Evolutionary conservation across 2,888 invertebrate genomes (phyloP).

Genomic region (Zhengitettix transpicula): DNA sequence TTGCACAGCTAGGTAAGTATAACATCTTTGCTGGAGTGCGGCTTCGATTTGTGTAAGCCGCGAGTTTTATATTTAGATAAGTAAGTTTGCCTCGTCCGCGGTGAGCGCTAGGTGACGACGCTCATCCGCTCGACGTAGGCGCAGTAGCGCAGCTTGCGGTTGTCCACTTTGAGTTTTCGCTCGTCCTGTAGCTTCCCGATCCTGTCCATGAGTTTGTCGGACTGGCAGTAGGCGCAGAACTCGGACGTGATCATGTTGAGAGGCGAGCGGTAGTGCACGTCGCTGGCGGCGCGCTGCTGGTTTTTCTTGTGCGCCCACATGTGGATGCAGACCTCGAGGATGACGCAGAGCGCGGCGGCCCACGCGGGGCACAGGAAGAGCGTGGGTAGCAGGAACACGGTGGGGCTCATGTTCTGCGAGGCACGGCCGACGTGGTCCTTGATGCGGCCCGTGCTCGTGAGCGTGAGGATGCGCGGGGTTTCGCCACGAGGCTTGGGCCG

Average conservation of each 20-base stretch:
- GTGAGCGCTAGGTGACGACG: neutral
- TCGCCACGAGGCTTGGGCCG: neutral
- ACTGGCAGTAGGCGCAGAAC: slow-evolving; percentile 50
- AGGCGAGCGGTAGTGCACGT: slow-evolving; percentile 40
- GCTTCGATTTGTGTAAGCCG: too few relatives aligned
- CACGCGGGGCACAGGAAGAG: slow-evolving; percentile 38
- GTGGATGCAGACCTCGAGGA: slow-evolving; percentile 45
- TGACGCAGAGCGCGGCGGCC: slow-evolving; percentile 31
- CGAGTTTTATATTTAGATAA: too few relatives aligned
- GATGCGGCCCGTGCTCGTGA: neutral
- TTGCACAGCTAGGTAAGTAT: too few relatives aligned
- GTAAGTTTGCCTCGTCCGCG: too few relatives aligned
- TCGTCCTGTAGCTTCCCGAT: slow-evolving; percentile 48
- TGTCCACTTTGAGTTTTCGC: slow-evolving; percentile 19
- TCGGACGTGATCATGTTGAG: slow-evolving; percentile 48
- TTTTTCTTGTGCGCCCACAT: slow-evolving; percentile 46
- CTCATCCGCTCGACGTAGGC: neutral
- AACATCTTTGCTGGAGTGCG: too few relatives aligned
- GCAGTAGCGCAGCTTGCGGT: slow-evolving; percentile 1
- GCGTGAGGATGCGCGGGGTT: neutral
- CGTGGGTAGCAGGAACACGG: slow-evolving; percentile 39
- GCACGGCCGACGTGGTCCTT: slow-evolving; percentile 8
- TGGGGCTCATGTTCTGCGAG: slow-evolving; percentile 18
- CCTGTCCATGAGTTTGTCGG: slow-evolving; percentile 40
- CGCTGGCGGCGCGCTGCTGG: neutral